Evolutionary conservation across 2,888 invertebrate genomes (phyloP).

Genomic region (Dioctria rufipes): DNA sequence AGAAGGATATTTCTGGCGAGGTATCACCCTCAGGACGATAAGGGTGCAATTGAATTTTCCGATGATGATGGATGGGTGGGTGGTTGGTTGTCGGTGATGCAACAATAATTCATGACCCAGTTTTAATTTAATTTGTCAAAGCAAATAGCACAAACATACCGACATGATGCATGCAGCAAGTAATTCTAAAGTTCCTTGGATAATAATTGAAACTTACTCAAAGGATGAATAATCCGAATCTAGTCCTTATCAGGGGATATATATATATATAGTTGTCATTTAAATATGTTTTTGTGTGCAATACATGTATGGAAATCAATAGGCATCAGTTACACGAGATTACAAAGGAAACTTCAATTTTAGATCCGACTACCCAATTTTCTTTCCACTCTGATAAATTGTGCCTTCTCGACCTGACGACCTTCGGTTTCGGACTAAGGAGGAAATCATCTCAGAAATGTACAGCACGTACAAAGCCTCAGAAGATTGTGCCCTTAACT

Average conservation of each 20-base stretch:
- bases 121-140: slow-evolving; percentile 25
- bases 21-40: neutral
- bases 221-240: too few relatives aligned
- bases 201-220: neutral
- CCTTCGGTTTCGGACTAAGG: neutral
- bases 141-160: neutral
- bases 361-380: slow-evolving; percentile 14
- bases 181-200: slow-evolving; percentile 2
- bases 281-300: neutral
- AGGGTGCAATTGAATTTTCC: neutral
- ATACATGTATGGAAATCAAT: slow-evolving; percentile 2
- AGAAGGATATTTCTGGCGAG: neutral
- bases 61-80: neutral
- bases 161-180: neutral
- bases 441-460: neutral
- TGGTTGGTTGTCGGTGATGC: neutral
- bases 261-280: neutral
- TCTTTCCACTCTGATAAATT: slow-evolving; percentile 7
- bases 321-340: slow-evolving; percentile 26
- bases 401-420: neutral
- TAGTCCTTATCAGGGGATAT: neutral
- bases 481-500: slow-evolving; percentile 13
- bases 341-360: slow-evolving; percentile 4
- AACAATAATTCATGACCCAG: neutral
- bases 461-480: slow-evolving; percentile 9